Evolutionary conservation across 2,888 invertebrate species (phyloP).

Genomic region (Callimorpha dominula): DNA sequence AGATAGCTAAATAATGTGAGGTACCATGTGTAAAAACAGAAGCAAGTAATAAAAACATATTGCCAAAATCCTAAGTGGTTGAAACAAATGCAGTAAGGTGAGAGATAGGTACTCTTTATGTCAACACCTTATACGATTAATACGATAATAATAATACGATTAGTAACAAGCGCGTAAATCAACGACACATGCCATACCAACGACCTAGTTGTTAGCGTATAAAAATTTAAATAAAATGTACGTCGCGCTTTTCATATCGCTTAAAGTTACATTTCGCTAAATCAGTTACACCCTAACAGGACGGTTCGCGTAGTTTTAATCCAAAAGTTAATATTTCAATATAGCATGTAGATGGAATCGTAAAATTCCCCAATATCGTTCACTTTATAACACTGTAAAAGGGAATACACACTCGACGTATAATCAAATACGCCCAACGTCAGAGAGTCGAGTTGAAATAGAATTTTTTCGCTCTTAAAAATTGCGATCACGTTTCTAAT

Average conservation of each 20-base stretch:
- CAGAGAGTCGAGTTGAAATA: conserved; percentile 78
- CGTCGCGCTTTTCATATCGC: conserved; percentile 1
- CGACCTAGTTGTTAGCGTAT: not conserved
- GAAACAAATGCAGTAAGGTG: not conserved
- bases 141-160: not conserved
- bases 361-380: conserved; percentile 79
- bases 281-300: conserved; percentile 25
- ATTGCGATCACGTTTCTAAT: conserved; percentile 88
- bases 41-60: not conserved
- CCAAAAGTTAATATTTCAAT: conserved; percentile 76
- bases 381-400: conserved; percentile 80
- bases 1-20: no score
- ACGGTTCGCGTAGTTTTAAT: conserved; percentile 59
- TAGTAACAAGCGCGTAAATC: not conserved
- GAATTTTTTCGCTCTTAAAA: conserved; percentile 86
- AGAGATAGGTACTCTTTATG: not conserved
- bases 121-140: not conserved
- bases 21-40: not conserved
- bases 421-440: conserved; percentile 82
- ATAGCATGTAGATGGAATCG: conserved; percentile 76
- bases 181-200: not conserved
- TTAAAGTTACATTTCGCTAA: conserved; percentile 33
- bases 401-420: conserved; percentile 76
- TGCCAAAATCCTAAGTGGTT: not conserved
- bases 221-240: not conserved